Base-by-base conservation (phyloP, 2,888 invertebrate species). In the Pterobdella sp. region DNA sequence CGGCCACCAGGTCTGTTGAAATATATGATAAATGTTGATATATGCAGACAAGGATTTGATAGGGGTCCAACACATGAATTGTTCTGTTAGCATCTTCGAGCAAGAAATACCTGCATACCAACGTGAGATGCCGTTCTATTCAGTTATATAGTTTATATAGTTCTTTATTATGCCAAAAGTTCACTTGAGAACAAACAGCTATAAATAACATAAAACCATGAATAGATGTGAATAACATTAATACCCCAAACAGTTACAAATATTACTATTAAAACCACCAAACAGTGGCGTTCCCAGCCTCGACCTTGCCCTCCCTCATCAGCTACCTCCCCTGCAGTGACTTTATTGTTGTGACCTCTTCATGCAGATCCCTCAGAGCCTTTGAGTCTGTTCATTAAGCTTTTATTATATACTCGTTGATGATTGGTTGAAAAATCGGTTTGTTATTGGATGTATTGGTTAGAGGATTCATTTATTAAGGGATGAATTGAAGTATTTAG, bases 41-140 rank as follows among this genome's bases (percentile, higher is more conserved):
- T n/a, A n/a, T n/a, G n/a, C 4, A 56, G 60, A 56, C n/a, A 56
- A 56, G 60, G 60, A 56, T 22, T 56, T 56, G n/a, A 56, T 56
- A 56, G 18, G 60, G 4, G 60, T 56, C 18, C 60, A 56, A 56
- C 60, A 56, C n/a, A 22, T 56, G 3, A 22, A 56, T 26, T 18
- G 10, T n/a, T n/a, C 7, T 3, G 60, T 56, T 3, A 56, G 60
- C n/a, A 26, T 56, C 10, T 22, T 56, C 3, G 60, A 56, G 26
- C 60, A 56, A 56, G 60, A 56, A 56, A n/a, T 56, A n/a, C n/a
- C 60, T 26, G n/a, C 60, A 14, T 22, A n/a, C 26, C 4, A 18
- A 22, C 26, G 60, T 56, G 4, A 22, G 60, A 26, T 7, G 42
- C 18, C 10, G 42, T n/a, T n/a, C n/a, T n/a, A n/a, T n/a, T n/a